These are phyloP conservation scores for Prochilodus magdalenae DNA, from an alignment of 2,113 vertebrate species.

Conservation along the genomic window DNA sequence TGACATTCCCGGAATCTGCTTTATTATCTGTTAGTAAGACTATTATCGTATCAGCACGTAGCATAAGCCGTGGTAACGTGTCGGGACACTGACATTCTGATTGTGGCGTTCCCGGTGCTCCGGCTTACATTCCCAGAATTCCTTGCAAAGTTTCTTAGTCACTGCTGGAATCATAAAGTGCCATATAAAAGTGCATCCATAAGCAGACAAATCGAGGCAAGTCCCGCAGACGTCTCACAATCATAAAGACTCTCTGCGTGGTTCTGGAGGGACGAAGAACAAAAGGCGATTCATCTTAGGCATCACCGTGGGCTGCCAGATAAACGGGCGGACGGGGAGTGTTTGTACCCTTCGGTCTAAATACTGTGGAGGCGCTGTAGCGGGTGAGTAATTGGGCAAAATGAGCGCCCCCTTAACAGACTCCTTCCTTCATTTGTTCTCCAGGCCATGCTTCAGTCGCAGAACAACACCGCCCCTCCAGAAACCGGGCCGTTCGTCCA, in stretches of 20 bases:
- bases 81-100: too few relatives aligned
- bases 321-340: neutral
- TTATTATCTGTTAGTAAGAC: too few relatives aligned
- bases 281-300: constrained; percentile 30
- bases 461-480: constrained; percentile 21
- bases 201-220: neutral
- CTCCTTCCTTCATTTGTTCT: constrained; percentile 29
- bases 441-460: constrained; percentile 12
- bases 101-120: too few relatives aligned
- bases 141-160: too few relatives aligned
- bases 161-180: too few relatives aligned
- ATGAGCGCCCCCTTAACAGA: constrained; percentile 32
- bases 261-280: neutral
- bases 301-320: neutral
- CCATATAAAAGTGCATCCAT: too few relatives aligned
- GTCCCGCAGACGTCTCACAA: neutral
- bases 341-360: neutral
- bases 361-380: neutral
- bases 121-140: too few relatives aligned
- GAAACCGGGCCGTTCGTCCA: constrained; percentile 27
- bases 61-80: too few relatives aligned
- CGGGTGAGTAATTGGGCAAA: constrained; percentile 44
- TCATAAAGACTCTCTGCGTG: neutral
- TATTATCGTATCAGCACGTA: too few relatives aligned
- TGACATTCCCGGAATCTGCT: too few relatives aligned